Base-by-base conservation (phyloP, 2,797 vertebrate genomes). In the Tapera naevia region DNA sequence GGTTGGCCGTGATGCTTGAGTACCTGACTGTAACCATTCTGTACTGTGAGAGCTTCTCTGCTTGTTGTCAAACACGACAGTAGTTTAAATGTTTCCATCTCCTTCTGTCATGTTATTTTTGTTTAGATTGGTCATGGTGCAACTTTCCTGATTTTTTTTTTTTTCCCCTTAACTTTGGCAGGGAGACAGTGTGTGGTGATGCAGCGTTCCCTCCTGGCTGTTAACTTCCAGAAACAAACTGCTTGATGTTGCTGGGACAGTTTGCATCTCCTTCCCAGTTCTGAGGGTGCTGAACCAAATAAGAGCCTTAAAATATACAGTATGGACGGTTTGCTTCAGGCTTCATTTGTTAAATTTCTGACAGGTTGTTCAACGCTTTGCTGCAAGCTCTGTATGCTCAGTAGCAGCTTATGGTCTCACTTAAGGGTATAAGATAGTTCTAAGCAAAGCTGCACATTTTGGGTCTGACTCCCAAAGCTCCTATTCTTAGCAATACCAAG, bases 41-140 rank as follows among this genome's bases (percentile, higher is more conserved):
- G 12, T 35, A 1, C 56, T 10, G 33, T 3, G 7, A 28, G n/a
- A 46, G 27, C 17, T 80, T 32, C 71, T 16, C 71, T 80, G 45
- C 58, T 60, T 10, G 5, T 13, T 57, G 15, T 11, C 57, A n/a
- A 32, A 24, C 6, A 2, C 0, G 2, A 32, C 3, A 2, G 3
- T 11, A 56, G 21, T 41, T 24, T 35, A 62, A 57, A 4, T 53
- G 32, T 43, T 78, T 78, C 21, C 0, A 13, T 80, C 81, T 21
- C 21, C 3, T 73, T 69, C 45, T 24, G 1, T 11, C 16, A 5
- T 13, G 3, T 24, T 65, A 5, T n/a, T 58, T 80, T 32, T 41
- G 9, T 37, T 74, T 17, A 45, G 24, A 11, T 66, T 6, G 15
- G n/a, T 67, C 39, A 30, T 3, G 4, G 14, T 51, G 14, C 21